Evolutionary conservation across 2,888 invertebrate species (phyloP).

Genomic region (Drosophila helvetica): DNA sequence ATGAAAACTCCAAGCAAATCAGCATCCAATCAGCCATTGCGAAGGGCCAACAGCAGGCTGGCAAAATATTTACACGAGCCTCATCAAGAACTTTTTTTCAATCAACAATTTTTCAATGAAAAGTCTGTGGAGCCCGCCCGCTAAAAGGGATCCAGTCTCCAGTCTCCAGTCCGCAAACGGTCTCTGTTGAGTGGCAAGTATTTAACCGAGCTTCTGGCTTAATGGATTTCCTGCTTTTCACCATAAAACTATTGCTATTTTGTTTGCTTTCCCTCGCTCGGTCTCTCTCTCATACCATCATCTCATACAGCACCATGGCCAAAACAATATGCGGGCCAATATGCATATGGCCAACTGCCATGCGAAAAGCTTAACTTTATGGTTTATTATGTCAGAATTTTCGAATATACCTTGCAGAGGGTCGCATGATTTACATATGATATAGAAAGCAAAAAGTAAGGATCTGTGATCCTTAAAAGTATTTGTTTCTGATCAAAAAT

Average conservation of each 20-base stretch:
- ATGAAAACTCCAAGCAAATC: conserved; percentile 23
- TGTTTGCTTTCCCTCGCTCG: background rate
- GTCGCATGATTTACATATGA: no score
- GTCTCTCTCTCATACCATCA: no score
- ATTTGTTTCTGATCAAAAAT: no score
- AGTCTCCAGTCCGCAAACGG: conserved; percentile 12
- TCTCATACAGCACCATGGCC: conserved; percentile 5
- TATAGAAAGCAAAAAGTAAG: no score
- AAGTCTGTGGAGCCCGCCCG: background rate
- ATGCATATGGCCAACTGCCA: background rate
- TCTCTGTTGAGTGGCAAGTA: background rate
- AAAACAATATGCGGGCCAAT: conserved; percentile 7
- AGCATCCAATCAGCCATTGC: conserved; percentile 23
- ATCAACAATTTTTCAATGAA: conserved; percentile 17
- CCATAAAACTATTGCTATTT: conserved; percentile 26
- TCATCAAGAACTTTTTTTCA: conserved; percentile 17
- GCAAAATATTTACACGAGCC: conserved; percentile 37
- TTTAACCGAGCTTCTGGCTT: conserved; percentile 31
- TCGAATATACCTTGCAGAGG: conserved; percentile 2
- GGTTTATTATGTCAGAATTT: conserved; percentile 25
- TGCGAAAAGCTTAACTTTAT: conserved; percentile 29
- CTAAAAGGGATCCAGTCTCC: background rate
- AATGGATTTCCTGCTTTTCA: conserved; percentile 54
- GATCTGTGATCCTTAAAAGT: no score
- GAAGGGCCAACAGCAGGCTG: conserved; percentile 3